A percentile compares a stretch with the other conserved stretches of the same genome.
phyloP scores from a whole-genome alignment of 2,888 invertebrate genomes.

The Netelia inedita region DNA sequence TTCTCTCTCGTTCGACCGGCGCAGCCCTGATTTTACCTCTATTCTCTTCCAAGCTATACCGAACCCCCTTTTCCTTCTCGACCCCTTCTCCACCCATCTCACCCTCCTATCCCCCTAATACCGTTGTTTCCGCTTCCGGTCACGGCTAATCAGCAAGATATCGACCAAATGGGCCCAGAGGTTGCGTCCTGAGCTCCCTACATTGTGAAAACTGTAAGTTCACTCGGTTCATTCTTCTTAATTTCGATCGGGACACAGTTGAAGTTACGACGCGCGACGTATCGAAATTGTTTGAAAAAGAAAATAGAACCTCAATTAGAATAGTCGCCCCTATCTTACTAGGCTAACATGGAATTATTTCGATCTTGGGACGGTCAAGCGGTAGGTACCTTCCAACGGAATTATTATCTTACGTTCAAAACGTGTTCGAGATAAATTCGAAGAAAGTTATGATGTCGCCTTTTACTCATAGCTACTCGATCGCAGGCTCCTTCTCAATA shows the following conservation, averaged over 20 bases:
- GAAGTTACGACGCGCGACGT: too few relatives aligned
- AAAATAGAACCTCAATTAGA: too few relatives aligned
- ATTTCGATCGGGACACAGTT: background rate
- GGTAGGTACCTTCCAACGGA: too few relatives aligned
- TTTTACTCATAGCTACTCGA: too few relatives aligned
- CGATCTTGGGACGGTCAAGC: too few relatives aligned
- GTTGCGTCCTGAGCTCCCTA: background rate
- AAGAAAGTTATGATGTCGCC: too few relatives aligned
- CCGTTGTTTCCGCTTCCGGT: constrained; percentile 76
- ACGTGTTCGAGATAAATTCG: too few relatives aligned
- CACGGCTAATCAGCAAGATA: constrained; percentile 76
- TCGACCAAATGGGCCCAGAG: constrained; percentile 22
- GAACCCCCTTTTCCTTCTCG: constrained; percentile 28
- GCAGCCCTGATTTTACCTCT: constrained; percentile 62
- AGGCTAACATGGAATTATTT: too few relatives aligned
- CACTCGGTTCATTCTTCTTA: background rate
- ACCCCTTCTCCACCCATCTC: background rate
- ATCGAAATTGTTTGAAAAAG: too few relatives aligned
- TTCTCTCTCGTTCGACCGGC: constrained; percentile 30
- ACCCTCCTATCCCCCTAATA: constrained; percentile 54
- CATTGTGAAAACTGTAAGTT: background rate
- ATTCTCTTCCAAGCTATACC: constrained; percentile 41
- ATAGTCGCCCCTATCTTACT: too few relatives aligned
- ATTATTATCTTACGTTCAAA: too few relatives aligned
- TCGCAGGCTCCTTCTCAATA: background rate